A percentile compares a stretch with the other conserved stretches of the same genome.
Evolutionary conservation across 2,113 vertebrate genomes (phyloP).

Genomic region (Bubo scandiacus): DNA sequence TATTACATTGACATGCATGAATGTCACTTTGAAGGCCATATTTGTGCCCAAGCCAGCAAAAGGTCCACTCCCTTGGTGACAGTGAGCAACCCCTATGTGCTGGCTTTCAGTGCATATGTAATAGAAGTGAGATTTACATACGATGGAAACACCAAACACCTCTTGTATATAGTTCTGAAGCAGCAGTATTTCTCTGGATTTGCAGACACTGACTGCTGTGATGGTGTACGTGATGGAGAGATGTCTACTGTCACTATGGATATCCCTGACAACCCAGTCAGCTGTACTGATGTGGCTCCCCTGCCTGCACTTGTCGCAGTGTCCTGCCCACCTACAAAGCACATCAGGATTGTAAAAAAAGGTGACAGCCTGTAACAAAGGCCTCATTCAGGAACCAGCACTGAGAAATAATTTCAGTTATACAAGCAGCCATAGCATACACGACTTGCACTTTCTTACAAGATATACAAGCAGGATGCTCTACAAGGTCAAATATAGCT

Average conservation of each 20-base stretch:
- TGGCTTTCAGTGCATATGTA: neutral
- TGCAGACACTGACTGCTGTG: neutral
- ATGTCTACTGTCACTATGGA: neutral
- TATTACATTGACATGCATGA: too few relatives aligned
- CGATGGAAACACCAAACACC: neutral
- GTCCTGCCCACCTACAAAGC: neutral
- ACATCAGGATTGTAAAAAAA: neutral
- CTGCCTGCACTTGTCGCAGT: neutral
- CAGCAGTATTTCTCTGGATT: neutral
- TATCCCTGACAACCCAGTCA: too few relatives aligned
- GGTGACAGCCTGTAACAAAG: neutral
- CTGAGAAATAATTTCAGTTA: neutral
- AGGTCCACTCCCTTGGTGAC: too few relatives aligned
- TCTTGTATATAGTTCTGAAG: neutral
- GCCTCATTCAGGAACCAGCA: neutral
- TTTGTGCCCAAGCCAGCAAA: too few relatives aligned
- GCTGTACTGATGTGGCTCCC: too few relatives aligned
- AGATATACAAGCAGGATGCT: neutral
- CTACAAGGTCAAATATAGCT: neutral
- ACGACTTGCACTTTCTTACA: neutral
- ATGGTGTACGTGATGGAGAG: rapidly evolving
- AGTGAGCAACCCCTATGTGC: too few relatives aligned
- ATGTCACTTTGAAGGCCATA: too few relatives aligned
- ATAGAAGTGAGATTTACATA: neutral
- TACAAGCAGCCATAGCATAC: neutral